These are phyloP conservation scores for Tetramorium bicarinatum DNA, from an alignment of 2,888 invertebrate genomes.

Conservation along the genomic window DNA sequence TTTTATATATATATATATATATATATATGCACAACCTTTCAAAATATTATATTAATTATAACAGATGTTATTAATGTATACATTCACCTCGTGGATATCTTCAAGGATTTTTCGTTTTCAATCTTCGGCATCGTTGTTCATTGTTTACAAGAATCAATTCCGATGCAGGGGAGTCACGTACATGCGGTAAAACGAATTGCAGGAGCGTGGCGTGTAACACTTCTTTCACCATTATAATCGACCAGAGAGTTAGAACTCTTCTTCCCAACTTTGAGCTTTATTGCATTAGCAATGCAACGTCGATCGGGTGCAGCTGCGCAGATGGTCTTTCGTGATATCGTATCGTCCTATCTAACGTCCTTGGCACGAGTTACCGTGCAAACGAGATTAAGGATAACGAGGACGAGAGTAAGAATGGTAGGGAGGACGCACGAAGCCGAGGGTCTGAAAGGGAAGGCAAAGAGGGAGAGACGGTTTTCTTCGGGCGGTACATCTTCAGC, in stretches of 20 bases:
- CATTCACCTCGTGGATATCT: not conserved
- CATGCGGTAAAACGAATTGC: conserved; percentile 7
- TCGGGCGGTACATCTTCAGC: conserved; percentile 46
- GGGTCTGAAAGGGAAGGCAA: not conserved
- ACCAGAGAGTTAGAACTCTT: not conserved
- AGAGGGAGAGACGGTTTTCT: not conserved
- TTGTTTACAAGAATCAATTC: conserved; percentile 14
- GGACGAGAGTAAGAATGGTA: conserved; percentile 43
- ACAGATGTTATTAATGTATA: not conserved
- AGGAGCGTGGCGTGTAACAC: not conserved
- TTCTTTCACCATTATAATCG: conserved; percentile 19
- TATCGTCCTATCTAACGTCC: conserved; percentile 61
- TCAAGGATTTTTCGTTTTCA: not conserved
- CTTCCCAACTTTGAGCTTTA: conserved; percentile 37
- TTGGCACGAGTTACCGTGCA: conserved; percentile 58
- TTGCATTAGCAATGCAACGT: conserved; percentile 55
- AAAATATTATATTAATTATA: conserved; percentile 3
- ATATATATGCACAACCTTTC: not conserved
- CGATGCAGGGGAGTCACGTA: conserved; percentile 18
- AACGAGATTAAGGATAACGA: conserved; percentile 64
- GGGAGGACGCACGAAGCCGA: conserved; percentile 3
- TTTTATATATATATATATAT: not conserved
- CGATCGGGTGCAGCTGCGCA: conserved; percentile 35
- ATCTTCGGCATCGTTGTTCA: not conserved
- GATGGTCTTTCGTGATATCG: conserved; percentile 60